A percentile compares a stretch with the other conserved stretches of the same genome.
phyloP scores from a whole-genome alignment of 2,888 invertebrate species.

The Netelia melanura region DNA sequence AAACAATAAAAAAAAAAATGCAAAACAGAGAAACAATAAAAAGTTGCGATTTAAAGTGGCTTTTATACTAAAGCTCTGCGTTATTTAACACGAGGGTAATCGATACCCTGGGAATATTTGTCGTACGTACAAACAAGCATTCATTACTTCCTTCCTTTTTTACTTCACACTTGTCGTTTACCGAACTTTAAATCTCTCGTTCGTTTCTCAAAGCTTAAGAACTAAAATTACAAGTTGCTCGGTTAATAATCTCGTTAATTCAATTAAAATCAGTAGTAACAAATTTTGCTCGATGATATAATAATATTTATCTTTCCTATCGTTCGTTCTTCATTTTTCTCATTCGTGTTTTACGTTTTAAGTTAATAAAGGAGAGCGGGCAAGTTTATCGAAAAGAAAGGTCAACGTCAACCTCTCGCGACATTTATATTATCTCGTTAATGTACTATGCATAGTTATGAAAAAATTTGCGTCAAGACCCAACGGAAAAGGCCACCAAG shows the following conservation, averaged over 20 bases:
- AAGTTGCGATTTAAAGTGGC: not conserved
- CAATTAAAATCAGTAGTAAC: conserved; percentile 73
- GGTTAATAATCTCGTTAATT: conserved; percentile 77
- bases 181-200: conserved; percentile 48
- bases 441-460: conserved; percentile 44
- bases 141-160: not conserved
- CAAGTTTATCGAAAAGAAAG: conserved; percentile 38
- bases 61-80: not conserved
- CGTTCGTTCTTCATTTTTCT: not conserved
- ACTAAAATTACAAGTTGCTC: conserved; percentile 76
- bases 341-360: conserved; percentile 30
- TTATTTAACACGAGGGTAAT: not conserved
- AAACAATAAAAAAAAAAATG: not conserved
- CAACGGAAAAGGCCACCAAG: conserved; percentile 52
- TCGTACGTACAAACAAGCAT: conserved; percentile 14
- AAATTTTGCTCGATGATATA: conserved; percentile 65
- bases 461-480: conserved; percentile 61
- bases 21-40: not conserved
- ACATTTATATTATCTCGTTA: conserved; percentile 44
- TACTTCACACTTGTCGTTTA: not conserved
- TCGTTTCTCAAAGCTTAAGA: conserved; percentile 75
- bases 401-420: not conserved
- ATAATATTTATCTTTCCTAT: conserved; percentile 66
- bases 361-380: conserved; percentile 49
- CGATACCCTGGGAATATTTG: not conserved